Evolutionary conservation across 1,140 invertebrate species (phyloP).

Genomic region (Scaptodrosophila lebanonensis): DNA sequence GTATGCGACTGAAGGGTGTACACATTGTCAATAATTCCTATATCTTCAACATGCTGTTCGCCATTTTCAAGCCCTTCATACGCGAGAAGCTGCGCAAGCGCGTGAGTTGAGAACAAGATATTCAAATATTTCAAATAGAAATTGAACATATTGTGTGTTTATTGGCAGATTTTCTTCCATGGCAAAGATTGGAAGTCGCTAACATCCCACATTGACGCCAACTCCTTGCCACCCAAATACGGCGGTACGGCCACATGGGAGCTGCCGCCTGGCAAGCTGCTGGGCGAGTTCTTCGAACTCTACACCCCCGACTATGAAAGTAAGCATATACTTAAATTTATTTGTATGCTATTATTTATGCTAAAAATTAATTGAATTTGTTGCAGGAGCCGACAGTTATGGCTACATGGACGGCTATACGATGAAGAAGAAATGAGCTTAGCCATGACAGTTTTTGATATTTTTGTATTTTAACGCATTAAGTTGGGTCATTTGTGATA

Average conservation of each 20-base stretch:
- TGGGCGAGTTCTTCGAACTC: constrained; percentile 79
- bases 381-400: constrained; percentile 66
- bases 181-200: constrained; percentile 84
- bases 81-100: constrained; percentile 81
- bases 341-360: neutral
- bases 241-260: constrained; percentile 82
- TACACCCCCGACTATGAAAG: constrained; percentile 80
- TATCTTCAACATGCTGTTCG: constrained; percentile 86
- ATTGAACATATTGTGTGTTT: neutral
- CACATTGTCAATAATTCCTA: constrained; percentile 89
- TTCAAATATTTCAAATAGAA: neutral
- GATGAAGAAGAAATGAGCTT: constrained; percentile 48
- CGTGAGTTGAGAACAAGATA: constrained; percentile 65
- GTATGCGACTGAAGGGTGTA: constrained; percentile 82
- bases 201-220: constrained; percentile 81
- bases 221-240: constrained; percentile 82
- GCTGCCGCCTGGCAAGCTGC: constrained; percentile 77
- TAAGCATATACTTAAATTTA: constrained; percentile 54
- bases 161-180: constrained; percentile 83
- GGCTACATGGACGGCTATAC: constrained; percentile 60
- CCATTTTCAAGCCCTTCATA: constrained; percentile 88
- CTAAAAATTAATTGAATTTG: too few relatives aligned
- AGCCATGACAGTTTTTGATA: constrained; percentile 21
- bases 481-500: constrained; percentile 73
- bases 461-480: constrained; percentile 47